These are phyloP conservation scores for Amphilophus citrinellus DNA, from an alignment of 2,113 vertebrate species.

Conservation along the genomic window DNA sequence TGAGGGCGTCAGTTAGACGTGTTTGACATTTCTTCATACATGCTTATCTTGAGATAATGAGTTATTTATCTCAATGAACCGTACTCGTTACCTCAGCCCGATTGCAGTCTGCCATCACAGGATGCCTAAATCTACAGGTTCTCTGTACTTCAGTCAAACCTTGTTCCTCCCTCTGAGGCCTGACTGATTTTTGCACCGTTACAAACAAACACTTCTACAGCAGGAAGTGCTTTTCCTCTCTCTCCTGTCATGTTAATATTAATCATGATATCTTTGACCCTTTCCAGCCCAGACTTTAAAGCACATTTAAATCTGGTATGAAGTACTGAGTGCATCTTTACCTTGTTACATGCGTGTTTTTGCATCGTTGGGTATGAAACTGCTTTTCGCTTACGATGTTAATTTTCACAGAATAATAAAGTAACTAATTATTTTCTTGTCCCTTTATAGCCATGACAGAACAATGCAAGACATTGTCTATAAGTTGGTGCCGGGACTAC, in stretches of 20 bases:
- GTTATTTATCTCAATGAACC: background rate
- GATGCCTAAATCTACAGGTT: background rate
- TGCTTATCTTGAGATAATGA: background rate
- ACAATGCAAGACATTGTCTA: slow-evolving; percentile 99
- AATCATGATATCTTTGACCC: background rate
- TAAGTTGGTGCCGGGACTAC: slow-evolving; percentile 97
- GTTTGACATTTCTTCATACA: background rate
- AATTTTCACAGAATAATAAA: background rate
- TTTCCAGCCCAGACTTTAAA: background rate
- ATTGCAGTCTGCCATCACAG: background rate
- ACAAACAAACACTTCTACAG: background rate
- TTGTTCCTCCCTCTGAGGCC: background rate
- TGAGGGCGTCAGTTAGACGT: background rate
- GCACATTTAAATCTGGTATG: background rate
- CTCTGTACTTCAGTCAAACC: background rate
- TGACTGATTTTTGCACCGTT: background rate
- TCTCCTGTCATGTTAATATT: background rate
- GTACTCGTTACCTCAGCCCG: background rate
- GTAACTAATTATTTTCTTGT: slow-evolving; percentile 2
- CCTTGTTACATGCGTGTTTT: background rate
- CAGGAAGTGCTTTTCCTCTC: background rate
- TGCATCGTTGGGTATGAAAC: background rate
- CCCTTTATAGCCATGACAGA: slow-evolving; percentile 91
- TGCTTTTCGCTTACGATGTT: background rate
- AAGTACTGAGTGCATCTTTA: background rate